Conservation (phyloP, 2,797 vertebrate genomes). For the Euthynnus affinis region DNA sequence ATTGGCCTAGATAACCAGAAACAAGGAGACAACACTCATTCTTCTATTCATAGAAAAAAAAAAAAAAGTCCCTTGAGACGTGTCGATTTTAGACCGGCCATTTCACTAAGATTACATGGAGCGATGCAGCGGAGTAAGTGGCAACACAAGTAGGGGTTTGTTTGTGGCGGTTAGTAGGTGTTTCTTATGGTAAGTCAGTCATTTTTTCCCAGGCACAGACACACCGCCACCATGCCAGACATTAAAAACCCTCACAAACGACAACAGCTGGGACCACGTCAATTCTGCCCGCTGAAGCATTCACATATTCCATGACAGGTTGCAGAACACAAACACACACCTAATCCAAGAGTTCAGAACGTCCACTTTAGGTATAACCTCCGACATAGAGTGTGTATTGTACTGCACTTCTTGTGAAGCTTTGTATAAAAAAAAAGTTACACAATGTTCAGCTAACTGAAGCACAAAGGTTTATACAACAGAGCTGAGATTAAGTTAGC, state of each 20-base stretch:
- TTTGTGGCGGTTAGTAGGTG: conserved; percentile 39
- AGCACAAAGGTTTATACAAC: conserved; percentile 50
- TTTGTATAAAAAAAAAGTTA: conserved; percentile 38
- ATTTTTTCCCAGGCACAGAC: conserved; percentile 38
- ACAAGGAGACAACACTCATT: conserved; percentile 65
- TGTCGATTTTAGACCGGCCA: conserved; percentile 46
- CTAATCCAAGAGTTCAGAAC: conserved; percentile 1
- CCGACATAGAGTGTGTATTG: not conserved
- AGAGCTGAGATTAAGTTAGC: conserved; percentile 26
- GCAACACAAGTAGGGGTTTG: conserved; percentile 38
- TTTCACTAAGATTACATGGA: conserved; percentile 39
- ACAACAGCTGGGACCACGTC: conserved; percentile 21
- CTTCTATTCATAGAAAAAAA: conserved; percentile 58
- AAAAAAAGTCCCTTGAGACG: conserved; percentile 49
- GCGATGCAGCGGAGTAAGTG: conserved; percentile 3
- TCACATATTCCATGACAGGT: conserved; percentile 52
- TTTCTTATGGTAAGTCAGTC: conserved; percentile 24
- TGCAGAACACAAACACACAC: conserved; percentile 29
- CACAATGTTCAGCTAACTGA: conserved; percentile 29
- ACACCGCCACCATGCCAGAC: conserved; percentile 38
- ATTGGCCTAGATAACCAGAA: conserved; percentile 78
- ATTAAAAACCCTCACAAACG: conserved; percentile 30
- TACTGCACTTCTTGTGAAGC: conserved; percentile 12
- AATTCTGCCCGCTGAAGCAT: conserved; percentile 10
- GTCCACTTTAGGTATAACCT: conserved; percentile 9